Evolutionary conservation across 2,888 invertebrate species (phyloP), one percentile per base, ranked within the genome.

Genomic region (Caenorhabditis sulstoni): DNA sequence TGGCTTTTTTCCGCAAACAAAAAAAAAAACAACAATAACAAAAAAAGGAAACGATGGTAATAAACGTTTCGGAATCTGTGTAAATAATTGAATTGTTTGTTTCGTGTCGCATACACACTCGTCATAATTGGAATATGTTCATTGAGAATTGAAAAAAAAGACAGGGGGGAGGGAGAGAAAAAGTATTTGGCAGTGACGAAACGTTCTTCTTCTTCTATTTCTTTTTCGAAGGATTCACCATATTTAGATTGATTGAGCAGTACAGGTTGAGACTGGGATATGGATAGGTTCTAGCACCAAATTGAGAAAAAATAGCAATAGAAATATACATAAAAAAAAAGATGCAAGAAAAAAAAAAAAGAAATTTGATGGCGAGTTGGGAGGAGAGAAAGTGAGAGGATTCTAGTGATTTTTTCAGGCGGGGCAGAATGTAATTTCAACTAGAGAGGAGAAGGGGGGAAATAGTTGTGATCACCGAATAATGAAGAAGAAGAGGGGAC

Each of bases 211-310:
- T 55, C 4, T 29, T 35, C 53, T 62, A 45, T 55, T 47, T 67
- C 49, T 52, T 20, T 52, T 23, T 52, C 23, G 16, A n/a, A 20
- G 11, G 20, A 7, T 39, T 47, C 44, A 52, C n/a, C n/a, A n/a
- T n/a, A n/a, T n/a, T n/a, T n/a, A n/a, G n/a, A n/a, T n/a, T n/a
- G 39, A 41, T 71, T 71, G 74, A 74, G 74, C 65, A 66, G 47
- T 57, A 59, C 47, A 57, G 65, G 65, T 74, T 53, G 65, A 52
- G 39, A 49, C 29, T 29, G 61, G 64, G 73, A 73, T 73, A 73
- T 73, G 73, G 50, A 18, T 50, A 70, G 53, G 53, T 57, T 64
- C 73, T 73, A 73, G 73, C 73, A 73, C 73, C 73, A 71, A 47
- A 61, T 41, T 49, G 68, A 53, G 49, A 74, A 73, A 52, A 58